Base-by-base conservation (phyloP, 2,888 invertebrate genomes). In the Dusona sp. region DNA sequence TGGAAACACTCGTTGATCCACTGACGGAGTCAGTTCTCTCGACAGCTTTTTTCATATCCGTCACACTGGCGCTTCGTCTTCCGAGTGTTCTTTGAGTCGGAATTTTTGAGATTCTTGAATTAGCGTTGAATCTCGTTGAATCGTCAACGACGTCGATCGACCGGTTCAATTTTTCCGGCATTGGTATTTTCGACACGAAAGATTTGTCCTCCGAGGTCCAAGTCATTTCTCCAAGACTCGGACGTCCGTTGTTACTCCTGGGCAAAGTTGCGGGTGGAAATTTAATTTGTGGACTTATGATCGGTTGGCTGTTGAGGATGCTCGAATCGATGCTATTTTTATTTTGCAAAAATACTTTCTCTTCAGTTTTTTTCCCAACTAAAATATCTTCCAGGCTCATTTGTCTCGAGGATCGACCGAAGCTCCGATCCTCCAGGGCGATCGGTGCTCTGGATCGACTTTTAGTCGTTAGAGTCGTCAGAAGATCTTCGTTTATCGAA, bases 41-140 rank as follows among this genome's bases (percentile, higher is more conserved):
- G 89, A 96, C 95, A 65, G 95, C 96, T 88, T 95, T 95, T 84
- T 95, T 94, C 89, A 96, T 95, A 89, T 96, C 96, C 79, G 95
- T 96, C 1, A 96, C 96, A 82, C 95, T 95, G 65, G 94, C 93
- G 84, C 94, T 94, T 19, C 94, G 91, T 84, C 93, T 88, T 16
- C 91, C 91, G 2, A 93, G 85, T 38, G 89, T 90, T 36, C 91
- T 88, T 6, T 90, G 84, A 4, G 89, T 92, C 9, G 93, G 93
- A 1, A 93, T 93, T 48, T 92, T 93, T 4, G 93, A 92, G 9
- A 42, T 85, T 74, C 86, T 89, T 13, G 89, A 85, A 61, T 83
- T 90, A 2, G 91, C 91, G 3, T 45, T 64, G 22, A 80, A 22
- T 48, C 83, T 74, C 61, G 57, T 19, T 1, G 64, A 75, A 4